Base-by-base conservation (phyloP, 2,797 vertebrate genomes). In the Nothura maculosa region DNA sequence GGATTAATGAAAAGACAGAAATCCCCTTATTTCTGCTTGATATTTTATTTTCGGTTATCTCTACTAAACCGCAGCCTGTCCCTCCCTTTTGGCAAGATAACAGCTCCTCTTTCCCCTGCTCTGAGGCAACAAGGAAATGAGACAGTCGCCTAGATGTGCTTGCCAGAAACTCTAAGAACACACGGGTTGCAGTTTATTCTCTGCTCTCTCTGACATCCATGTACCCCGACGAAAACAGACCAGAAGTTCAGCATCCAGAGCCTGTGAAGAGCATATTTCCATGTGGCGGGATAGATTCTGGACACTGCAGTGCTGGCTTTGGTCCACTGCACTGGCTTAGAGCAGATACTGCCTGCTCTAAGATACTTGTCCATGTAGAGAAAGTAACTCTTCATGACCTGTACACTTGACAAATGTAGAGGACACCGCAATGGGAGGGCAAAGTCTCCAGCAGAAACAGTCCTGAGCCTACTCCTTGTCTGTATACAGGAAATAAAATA, bases 11-110 rank as follows among this genome's bases (percentile, higher is more conserved):
- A 92, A 87, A 96, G 63, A 89, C 5, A 62, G 58, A 80, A 83
- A 94, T 61, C 48, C 55, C 22, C 67, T 32, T 87, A 85, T 95
- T 96, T 95, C 90, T 91, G 73, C 75, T 83, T 93, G 78, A 91
- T 57, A 40, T 57, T 73, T 96, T 85, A 84, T 81, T 89, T 93
- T 80, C 78, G 66, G 69, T 89, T 75, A 16, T 92, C 81, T 90
- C 79, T 81, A 61, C 47, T 85, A 84, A 77, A 67, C 22, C 62
- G 72, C 90, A 87, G 24, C 6, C 47, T 73, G 3, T 32, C 69
- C 78, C 64, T 91, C 55, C 28, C 57, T 50, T 81, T 89, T 70
- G 82, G 67, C 34, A 88, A 70, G 64, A 72, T 73, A 87, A 64
- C 32, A 79, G 85, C 17, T 42, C 21, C 30, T 79, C 36, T 93